Evolutionary conservation across 2,113 vertebrate genomes (phyloP).

Genomic region (Tragelaphus strepsiceros): DNA sequence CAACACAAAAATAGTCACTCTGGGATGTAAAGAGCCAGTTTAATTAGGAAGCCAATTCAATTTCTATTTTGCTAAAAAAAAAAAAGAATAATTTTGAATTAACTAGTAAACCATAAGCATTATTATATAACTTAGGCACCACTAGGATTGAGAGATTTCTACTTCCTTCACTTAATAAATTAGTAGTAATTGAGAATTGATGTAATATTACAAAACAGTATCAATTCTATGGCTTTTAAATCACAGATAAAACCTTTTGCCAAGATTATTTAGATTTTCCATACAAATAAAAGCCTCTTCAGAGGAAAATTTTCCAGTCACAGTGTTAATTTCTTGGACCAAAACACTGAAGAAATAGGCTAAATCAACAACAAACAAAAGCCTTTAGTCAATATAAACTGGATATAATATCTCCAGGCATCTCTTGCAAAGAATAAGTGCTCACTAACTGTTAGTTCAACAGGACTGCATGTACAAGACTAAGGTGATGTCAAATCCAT

Average conservation of each 20-base stretch:
- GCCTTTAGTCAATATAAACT: neutral
- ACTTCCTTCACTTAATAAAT: neutral
- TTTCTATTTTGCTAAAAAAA: neutral
- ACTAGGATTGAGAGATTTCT: neutral
- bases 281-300: slow-evolving; percentile 24
- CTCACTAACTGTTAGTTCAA: slow-evolving; percentile 8
- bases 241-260: neutral
- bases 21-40: neutral
- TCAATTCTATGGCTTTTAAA: neutral
- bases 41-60: neutral
- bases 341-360: neutral
- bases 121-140: neutral
- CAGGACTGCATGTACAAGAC: neutral
- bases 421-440: neutral
- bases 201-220: neutral
- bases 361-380: slow-evolving; percentile 41
- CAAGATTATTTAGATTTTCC: neutral
- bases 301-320: neutral
- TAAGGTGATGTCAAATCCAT: neutral
- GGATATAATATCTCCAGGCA: neutral
- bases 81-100: neutral
- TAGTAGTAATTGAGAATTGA: neutral
- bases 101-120: neutral
- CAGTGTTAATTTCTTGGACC: neutral
- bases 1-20: neutral